Percentiles rank a stretch among this genome's conserved stretches.
Conservation (phyloP, 2,113 vertebrate genomes). For the Ceuthmochares aereus region DNA sequence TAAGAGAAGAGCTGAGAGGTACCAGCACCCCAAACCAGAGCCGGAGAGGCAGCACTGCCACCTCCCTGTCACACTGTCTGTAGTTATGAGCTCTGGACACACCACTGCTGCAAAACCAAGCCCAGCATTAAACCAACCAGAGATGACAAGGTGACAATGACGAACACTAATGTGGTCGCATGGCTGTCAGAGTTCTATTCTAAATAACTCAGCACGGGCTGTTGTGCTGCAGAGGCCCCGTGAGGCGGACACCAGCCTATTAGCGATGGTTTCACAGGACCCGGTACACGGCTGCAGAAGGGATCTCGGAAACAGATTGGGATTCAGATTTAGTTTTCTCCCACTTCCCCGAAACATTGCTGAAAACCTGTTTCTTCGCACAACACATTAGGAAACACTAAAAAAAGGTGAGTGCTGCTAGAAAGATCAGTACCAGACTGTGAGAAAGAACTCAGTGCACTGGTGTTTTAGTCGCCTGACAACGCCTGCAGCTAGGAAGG, state of each 20-base stretch:
- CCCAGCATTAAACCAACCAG: background rate
- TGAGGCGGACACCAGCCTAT: background rate
- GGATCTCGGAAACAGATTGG: background rate
- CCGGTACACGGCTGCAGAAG: fast-evolving
- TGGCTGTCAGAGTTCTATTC: background rate
- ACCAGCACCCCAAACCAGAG: background rate
- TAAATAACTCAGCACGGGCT: background rate
- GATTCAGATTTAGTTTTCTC: background rate
- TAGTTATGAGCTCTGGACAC: background rate
- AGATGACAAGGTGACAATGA: background rate
- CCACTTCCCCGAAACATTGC: background rate
- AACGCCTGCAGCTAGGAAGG: background rate
- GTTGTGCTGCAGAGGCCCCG: background rate
- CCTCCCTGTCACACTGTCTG: fast-evolving
- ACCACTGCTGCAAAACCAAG: background rate
- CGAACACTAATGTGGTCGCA: background rate
- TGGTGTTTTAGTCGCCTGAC: background rate
- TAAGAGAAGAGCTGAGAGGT: background rate
- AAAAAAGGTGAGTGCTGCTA: background rate
- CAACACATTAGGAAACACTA: background rate
- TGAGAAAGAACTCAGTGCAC: background rate
- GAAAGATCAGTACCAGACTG: background rate
- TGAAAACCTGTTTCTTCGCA: background rate
- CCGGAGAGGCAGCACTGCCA: background rate
- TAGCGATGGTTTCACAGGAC: background rate